Evolutionary conservation across 2,888 invertebrate genomes (phyloP).

Genomic region (Amorpha juglandis): DNA sequence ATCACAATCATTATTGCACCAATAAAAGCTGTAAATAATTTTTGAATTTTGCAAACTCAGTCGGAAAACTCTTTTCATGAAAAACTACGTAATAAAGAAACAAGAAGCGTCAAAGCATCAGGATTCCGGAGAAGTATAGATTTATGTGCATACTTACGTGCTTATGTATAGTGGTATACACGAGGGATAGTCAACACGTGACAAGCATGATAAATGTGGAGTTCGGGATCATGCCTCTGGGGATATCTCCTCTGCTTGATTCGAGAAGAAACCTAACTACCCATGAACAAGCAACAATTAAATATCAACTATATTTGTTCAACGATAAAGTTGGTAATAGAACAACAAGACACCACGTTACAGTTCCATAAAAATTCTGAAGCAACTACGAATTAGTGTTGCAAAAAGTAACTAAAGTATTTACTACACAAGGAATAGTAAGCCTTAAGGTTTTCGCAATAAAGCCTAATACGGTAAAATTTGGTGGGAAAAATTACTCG

Average conservation of each 20-base stretch:
- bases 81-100: constrained; percentile 34
- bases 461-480: constrained; percentile 50
- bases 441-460: constrained; percentile 39
- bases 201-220: constrained; percentile 82
- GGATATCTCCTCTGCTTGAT: constrained; percentile 69
- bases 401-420: constrained; percentile 68
- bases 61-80: constrained; percentile 4
- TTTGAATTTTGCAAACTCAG: not conserved
- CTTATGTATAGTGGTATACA: constrained; percentile 69
- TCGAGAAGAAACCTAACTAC: constrained; percentile 63
- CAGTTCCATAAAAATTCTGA: constrained; percentile 67
- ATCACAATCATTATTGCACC: too few relatives aligned
- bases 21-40: not conserved
- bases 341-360: constrained; percentile 41
- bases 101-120: constrained; percentile 37
- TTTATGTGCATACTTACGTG: constrained; percentile 54
- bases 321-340: constrained; percentile 45
- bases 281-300: constrained; percentile 37
- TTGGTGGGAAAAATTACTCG: constrained; percentile 45
- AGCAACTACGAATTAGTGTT: constrained; percentile 71
- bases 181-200: constrained; percentile 83
- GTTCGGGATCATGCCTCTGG: constrained; percentile 79
- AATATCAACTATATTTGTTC: constrained; percentile 48
- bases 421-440: constrained; percentile 46
- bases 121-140: constrained; percentile 44